These are phyloP conservation scores for Tokudaia muenninki DNA, from an alignment of 2,797 vertebrate species.

Conservation along the genomic window DNA sequence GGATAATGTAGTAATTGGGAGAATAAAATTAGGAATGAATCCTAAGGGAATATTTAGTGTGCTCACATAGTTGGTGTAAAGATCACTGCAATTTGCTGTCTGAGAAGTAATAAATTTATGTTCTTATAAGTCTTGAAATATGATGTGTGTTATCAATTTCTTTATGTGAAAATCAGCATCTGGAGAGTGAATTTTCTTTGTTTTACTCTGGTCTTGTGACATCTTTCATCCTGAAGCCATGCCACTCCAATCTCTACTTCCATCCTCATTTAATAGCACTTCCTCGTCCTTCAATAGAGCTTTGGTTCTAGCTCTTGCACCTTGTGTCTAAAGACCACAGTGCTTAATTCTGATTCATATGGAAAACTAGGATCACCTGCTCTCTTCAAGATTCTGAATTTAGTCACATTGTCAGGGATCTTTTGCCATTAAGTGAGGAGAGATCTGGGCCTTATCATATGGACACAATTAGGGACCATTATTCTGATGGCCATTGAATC, in stretches of 20 bases:
- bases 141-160: neutral
- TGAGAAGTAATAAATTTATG: neutral
- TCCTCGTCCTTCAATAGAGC: neutral
- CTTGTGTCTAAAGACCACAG: neutral
- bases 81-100: neutral
- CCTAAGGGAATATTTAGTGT: neutral
- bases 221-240: neutral
- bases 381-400: neutral
- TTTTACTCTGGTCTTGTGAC: neutral
- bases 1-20: neutral
- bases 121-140: neutral
- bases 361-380: neutral
- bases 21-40: neutral
- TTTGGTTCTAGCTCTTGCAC: neutral
- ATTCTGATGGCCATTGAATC: neutral
- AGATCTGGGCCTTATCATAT: neutral
- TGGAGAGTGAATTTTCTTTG: neutral
- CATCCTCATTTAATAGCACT: neutral
- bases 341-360: neutral
- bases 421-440: neutral
- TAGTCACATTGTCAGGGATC: neutral
- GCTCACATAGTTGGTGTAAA: neutral
- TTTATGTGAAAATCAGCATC: neutral
- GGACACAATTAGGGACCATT: neutral
- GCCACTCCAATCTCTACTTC: neutral